Percentiles rank a stretch among this genome's conserved stretches.
Evolutionary conservation across 2,888 invertebrate genomes (phyloP).

Genomic region (Stenoptilia bipunctidactyla): DNA sequence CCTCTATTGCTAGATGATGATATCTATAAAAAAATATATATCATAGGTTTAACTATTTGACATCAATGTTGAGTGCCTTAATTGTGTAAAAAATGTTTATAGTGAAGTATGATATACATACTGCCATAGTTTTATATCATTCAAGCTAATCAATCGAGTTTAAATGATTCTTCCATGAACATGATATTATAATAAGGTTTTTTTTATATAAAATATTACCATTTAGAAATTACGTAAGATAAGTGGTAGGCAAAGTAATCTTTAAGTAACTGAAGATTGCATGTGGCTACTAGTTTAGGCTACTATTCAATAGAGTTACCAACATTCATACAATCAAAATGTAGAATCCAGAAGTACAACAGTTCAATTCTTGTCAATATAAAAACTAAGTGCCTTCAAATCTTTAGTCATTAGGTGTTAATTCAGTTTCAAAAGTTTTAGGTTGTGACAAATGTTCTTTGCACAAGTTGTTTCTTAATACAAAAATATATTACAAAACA

Average conservation of each 20-base stretch:
- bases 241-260: constrained; percentile 31
- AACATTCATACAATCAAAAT: constrained; percentile 66
- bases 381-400: constrained; percentile 65
- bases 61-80: constrained; percentile 52
- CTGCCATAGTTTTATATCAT: constrained; percentile 31
- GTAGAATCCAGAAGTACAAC: constrained; percentile 63
- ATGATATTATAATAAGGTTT: constrained; percentile 32
- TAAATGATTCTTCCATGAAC: constrained; percentile 51
- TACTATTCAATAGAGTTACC: constrained; percentile 62
- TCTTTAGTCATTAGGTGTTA: constrained; percentile 66
- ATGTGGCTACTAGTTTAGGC: constrained; percentile 23
- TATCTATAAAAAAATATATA: constrained; percentile 35
- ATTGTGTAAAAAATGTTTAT: constrained; percentile 23
- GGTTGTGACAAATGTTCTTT: background rate
- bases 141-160: constrained; percentile 30
- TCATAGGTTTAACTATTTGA: constrained; percentile 26
- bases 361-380: constrained; percentile 59
- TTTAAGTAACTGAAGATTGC: background rate
- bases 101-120: constrained; percentile 25
- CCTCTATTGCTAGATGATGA: constrained; percentile 34
- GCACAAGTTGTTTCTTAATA: background rate
- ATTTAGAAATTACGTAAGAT: constrained; percentile 58
- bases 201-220: constrained; percentile 53
- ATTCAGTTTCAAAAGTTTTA: constrained; percentile 29
- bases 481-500: background rate